These are phyloP conservation scores for Alentia gelatinosa DNA, from an alignment of 2,888 invertebrate species.

Conservation along the genomic window DNA sequence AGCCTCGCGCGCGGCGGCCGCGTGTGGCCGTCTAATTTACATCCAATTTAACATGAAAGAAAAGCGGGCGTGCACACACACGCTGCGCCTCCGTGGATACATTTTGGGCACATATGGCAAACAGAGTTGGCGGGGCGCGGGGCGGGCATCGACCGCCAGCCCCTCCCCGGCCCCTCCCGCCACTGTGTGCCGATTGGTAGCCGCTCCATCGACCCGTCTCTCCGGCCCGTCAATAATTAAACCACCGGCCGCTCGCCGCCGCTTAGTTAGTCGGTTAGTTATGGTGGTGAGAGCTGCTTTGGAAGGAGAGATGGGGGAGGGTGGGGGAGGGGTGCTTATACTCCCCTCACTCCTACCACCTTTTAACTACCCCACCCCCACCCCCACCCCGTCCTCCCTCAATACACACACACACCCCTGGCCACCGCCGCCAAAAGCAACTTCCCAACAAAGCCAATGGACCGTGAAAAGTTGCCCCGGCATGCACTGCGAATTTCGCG, in stretches of 20 bases:
- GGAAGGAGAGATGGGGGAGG: not conserved
- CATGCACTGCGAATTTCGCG: not conserved
- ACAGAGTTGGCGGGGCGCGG: not conserved
- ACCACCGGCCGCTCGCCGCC: not conserved
- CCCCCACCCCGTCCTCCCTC: not conserved
- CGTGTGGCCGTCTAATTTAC: constrained; percentile 11
- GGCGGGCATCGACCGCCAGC: not conserved
- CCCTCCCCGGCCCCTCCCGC: no score
- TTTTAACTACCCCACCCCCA: not conserved
- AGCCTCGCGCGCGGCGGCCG: not conserved
- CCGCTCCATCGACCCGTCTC: not conserved
- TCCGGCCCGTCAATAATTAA: not conserved
- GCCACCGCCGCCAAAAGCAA: not conserved
- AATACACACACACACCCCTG: not conserved
- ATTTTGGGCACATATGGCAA: constrained; percentile 27
- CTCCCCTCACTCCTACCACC: not conserved
- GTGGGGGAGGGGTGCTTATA: not conserved
- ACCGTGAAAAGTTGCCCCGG: constrained; percentile 1
- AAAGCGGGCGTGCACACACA: not conserved
- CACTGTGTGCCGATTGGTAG: not conserved
- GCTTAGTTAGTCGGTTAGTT: not conserved
- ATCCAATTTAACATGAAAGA: constrained; percentile 26
- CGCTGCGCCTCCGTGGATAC: not conserved
- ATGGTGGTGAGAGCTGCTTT: not conserved
- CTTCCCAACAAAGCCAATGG: not conserved